phyloP scores from a whole-genome alignment of 2,797 vertebrate genomes.

The Alosa sapidissima region DNA sequence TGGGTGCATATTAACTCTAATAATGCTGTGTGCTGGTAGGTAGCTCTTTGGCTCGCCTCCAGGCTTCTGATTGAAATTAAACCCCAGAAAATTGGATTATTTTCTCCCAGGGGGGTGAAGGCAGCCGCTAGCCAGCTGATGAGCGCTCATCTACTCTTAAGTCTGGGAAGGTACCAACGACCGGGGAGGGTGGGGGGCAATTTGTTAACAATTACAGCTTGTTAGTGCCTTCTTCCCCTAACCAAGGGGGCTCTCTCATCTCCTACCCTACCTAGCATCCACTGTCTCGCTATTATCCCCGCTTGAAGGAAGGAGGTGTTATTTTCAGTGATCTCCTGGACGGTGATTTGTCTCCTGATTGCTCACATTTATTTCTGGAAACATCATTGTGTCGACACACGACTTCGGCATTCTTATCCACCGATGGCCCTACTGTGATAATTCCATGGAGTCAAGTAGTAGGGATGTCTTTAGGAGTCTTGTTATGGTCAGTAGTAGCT shows the following conservation, averaged over 20 bases:
- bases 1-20: slow-evolving; percentile 39
- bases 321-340: slow-evolving; percentile 54
- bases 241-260: slow-evolving; percentile 43
- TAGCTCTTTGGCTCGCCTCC: slow-evolving; percentile 74
- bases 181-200: slow-evolving; percentile 81
- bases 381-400: slow-evolving; percentile 37
- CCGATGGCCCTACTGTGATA: slow-evolving; percentile 32
- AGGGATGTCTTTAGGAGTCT: slow-evolving; percentile 39
- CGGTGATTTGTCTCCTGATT: slow-evolving; percentile 59
- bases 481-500: neutral
- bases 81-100: slow-evolving; percentile 87
- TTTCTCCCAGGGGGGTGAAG: slow-evolving; percentile 68
- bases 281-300: slow-evolving; percentile 66
- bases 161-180: slow-evolving; percentile 63
- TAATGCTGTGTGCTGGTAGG: slow-evolving; percentile 57
- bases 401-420: neutral
- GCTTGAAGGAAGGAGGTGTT: slow-evolving; percentile 57
- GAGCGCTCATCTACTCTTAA: slow-evolving; percentile 77
- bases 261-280: slow-evolving; percentile 59
- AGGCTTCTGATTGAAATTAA: slow-evolving; percentile 80
- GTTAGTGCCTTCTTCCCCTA: slow-evolving; percentile 79
- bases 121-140: slow-evolving; percentile 79
- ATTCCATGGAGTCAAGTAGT: slow-evolving; percentile 52
- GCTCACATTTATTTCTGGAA: slow-evolving; percentile 49
- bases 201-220: slow-evolving; percentile 90